Base-by-base conservation (phyloP, 2,797 vertebrate species). In the Selene dorsalis region DNA sequence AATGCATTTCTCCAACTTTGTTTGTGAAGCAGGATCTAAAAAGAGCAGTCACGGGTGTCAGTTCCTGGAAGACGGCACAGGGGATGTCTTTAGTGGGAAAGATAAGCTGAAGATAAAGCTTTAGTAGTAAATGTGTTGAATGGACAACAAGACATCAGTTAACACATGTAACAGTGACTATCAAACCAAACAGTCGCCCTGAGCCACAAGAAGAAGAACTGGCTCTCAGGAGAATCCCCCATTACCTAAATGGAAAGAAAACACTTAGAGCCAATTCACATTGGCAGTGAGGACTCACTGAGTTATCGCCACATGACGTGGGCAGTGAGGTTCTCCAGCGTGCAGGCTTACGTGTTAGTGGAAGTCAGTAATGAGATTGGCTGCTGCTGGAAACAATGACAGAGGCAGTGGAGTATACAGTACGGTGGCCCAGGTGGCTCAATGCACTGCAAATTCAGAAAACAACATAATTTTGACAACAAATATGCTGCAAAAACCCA, bases 311-410 rank as follows among this genome's bases (percentile, higher is more conserved):
- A 0, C 0, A 45, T 76, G 68, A 72, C 52, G 17, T 6, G 14
- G 7, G 14, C 6, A 8, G 26, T 5, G 28, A 14, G 59, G 17
- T 28, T 69, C 28, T 62, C 18, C 39, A 30, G 62, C 39, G 2
- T 6, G 32, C 56, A 26, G 62, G 50, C 12, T 45, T 18, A 48
- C 3, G n/a, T 20, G 67, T 22, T n/a, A 12, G 6, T 24, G 30
- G 18, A 47, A 41, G 43, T 4, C 58, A 28, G 24, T 81, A 78
- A 84, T 60, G 26, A n/a, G 78, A 60, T 81, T 71, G 48, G 12
- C 35, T 48, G 39, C 45, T 62, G 30, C n/a, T 20, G 3, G 18
- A 48, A 16, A 47, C 57, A 38, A 26, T 7, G 6, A 52, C 16
- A 16, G 24, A 50, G 20, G 32, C 3, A 13, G 28, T 55, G 20